These are phyloP conservation scores for Scaptomyza graminum DNA, from an alignment of 1,140 invertebrate genomes.

Conservation along the genomic window DNA sequence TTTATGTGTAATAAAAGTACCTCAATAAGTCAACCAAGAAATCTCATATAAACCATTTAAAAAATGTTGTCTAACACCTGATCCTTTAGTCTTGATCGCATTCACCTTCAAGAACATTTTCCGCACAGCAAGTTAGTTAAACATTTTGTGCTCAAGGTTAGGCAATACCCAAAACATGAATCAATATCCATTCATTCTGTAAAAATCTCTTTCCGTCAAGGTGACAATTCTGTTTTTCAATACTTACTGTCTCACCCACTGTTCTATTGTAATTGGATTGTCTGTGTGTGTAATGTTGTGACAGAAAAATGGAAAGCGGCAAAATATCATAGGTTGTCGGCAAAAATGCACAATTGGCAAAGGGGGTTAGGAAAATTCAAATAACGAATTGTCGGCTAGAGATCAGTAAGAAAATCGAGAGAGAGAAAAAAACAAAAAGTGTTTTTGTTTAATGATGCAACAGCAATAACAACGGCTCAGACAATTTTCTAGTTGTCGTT, in stretches of 20 bases:
- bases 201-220: constrained; percentile 29
- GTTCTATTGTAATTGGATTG: constrained; percentile 44
- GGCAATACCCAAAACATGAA: constrained; percentile 27
- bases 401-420: constrained; percentile 23
- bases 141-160: constrained; percentile 35
- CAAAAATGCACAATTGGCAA: constrained; percentile 54
- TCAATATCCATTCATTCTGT: constrained; percentile 49
- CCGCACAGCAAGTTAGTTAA: constrained; percentile 3
- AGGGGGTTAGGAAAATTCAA: constrained; percentile 16
- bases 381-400: background rate
- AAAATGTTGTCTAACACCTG: background rate
- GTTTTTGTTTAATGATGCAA: constrained; percentile 50
- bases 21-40: too few relatives aligned
- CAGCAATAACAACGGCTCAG: constrained; percentile 25
- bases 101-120: constrained; percentile 3
- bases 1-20: too few relatives aligned
- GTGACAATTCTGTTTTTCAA: constrained; percentile 40
- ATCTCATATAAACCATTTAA: too few relatives aligned
- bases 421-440: background rate
- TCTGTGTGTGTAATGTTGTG: constrained; percentile 56
- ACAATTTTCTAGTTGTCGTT: constrained; percentile 68
- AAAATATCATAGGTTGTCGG: constrained; percentile 51
- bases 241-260: constrained; percentile 31
- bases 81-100: background rate
- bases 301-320: constrained; percentile 44